Conservation (phyloP, 23 tunicate genomes). For the Trididemnum clinides region DNA sequence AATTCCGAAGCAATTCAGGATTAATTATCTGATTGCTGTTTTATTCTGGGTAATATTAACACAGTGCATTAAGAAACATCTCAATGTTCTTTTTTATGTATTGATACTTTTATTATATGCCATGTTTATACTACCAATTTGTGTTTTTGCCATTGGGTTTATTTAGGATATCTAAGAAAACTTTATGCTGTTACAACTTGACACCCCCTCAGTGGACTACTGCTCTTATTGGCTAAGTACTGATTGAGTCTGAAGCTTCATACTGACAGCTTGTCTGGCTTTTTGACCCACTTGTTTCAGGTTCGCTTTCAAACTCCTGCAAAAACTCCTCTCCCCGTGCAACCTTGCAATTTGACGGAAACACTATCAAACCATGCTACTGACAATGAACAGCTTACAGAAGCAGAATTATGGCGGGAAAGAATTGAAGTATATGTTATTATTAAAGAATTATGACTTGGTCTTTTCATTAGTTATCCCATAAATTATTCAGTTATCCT, state of each 20-base stretch:
- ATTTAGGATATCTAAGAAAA: too few species aligned
- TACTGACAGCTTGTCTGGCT: too few species aligned
- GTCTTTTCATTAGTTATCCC: not conserved
- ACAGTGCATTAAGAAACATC: not conserved
- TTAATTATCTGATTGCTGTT: not conserved
- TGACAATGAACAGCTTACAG: not conserved
- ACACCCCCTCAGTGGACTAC: too few species aligned
- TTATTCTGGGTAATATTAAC: not conserved
- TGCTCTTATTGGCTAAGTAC: too few species aligned
- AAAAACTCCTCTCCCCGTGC: slow-evolving; percentile 40
- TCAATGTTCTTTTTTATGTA: too few species aligned
- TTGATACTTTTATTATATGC: too few species aligned
- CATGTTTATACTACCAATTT: too few species aligned
- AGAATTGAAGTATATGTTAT: slow-evolving; percentile 49
- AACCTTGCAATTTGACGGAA: not conserved
- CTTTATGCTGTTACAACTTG: too few species aligned
- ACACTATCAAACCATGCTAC: not conserved
- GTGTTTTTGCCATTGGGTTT: too few species aligned
- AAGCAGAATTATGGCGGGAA: slow-evolving; percentile 57
- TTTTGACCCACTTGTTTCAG: slow-evolving; percentile 28
- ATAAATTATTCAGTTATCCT: not conserved
- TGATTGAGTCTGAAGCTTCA: too few species aligned
- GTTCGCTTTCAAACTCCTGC: slow-evolving; percentile 68
- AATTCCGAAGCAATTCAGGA: not conserved
- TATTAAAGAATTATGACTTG: not conserved